Evolutionary conservation across 2,797 vertebrate species (phyloP).

Genomic region (Pampus argenteus): DNA sequence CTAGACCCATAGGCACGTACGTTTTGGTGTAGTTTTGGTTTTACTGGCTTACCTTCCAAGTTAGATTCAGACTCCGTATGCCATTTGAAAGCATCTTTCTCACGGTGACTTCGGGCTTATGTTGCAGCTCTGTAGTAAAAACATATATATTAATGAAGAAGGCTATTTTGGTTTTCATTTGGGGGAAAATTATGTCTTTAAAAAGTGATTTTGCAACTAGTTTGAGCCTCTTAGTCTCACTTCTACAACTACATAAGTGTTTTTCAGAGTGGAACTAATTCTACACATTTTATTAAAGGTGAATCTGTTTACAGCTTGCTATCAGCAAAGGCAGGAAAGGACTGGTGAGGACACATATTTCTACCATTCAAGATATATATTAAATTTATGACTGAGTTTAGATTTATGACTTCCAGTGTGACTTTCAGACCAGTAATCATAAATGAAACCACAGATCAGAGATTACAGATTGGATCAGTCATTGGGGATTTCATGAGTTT

Average conservation of each 20-base stretch:
- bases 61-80: conserved; percentile 58
- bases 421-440: neutral
- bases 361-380: neutral
- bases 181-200: neutral
- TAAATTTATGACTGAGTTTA: neutral
- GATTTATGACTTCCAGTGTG: neutral
- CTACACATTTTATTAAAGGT: neutral
- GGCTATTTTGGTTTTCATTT: neutral
- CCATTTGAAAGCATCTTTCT: conserved; percentile 31
- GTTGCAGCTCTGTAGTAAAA: conserved; percentile 66
- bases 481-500: neutral
- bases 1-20: neutral
- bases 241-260: neutral
- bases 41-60: conserved; percentile 70
- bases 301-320: conserved; percentile 3
- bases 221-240: neutral
- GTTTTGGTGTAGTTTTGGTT: neutral
- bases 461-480: neutral
- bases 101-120: conserved; percentile 47
- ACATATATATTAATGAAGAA: neutral
- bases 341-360: neutral
- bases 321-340: neutral
- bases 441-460: neutral
- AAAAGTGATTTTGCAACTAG: no score
- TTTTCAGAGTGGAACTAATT: neutral